Evolutionary conservation across 2,113 vertebrate species (phyloP), one percentile per base, ranked within the genome.

Genomic region (Ceyx cyanopectus): DNA sequence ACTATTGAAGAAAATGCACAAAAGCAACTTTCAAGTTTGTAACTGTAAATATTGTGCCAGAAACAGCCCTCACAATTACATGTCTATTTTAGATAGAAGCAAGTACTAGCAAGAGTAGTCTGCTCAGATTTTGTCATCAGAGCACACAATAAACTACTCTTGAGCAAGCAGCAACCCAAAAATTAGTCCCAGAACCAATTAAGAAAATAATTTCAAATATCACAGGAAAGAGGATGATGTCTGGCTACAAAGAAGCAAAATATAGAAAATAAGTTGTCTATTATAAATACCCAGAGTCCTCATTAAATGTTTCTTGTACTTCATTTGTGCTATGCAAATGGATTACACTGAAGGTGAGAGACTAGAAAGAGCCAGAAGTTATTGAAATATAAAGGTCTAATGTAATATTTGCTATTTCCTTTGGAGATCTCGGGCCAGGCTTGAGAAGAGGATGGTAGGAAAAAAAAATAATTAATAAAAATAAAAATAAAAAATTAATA

Each of bases 31-130:
- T n/a, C 69, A 65, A 56, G 51, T 81, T 84, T 85, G 53, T 85
- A 95, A 86, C 30, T 81, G 92, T 77, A 94, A 96, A 93, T 90
- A 93, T 78, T 94, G 56, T 91, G 79, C 88, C 82, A 94, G 82
- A 93, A 96, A 78, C 37, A 87, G 24, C 30, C 50, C 24, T 86
- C 34, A 60, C 40, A 77, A 65, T 54, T 73, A 72, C 77, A 61
- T 14, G 3, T 73, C 72, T 72, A 53, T 90, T 86, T 94, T 40
- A 75, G 74, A 86, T 2, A 66, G 69, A 94, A 75, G 14, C 61
- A 83, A 92, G 51, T 51, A 83, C 46, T 57, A 85, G 77, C 60
- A 87, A 87, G 60, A 34, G 22, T 93, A 74, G 93, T 94, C 43
- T 85, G 68, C 46, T 92, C 76, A 81, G 66, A 83, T 93, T 75